Evolutionary conservation across 2,797 vertebrate species (phyloP), one percentile per base, ranked within the genome.

Genomic region (Euphonia xanthogaster): DNA sequence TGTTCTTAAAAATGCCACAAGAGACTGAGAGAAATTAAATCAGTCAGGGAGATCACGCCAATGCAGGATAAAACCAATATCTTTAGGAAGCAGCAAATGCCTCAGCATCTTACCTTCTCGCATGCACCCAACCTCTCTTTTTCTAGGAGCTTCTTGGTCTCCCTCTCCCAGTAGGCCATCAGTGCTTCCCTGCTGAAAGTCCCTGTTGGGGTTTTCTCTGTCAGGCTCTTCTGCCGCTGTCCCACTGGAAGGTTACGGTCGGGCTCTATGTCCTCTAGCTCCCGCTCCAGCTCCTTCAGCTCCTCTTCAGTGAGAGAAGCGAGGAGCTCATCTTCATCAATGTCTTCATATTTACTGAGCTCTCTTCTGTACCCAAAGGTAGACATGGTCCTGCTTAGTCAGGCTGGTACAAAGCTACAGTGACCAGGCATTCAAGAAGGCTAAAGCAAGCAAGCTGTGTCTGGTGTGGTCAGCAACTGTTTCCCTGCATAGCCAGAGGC

Each of bases 301-400:
- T 99, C 99, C 93, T 99, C 99, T 0, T 99, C 98, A 31, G 98
- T 98, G 88, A 99, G 98, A 21, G 99, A 99, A 68, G 99, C 99
- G 9, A 99, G 97, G 74, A 99, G 98, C 88, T 99, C 99, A 9
- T 99, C 99, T 97, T 99, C 99, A 35, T 99, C 99, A 10, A 99
- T 98, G 53, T 99, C 99, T 97, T 99, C 99, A 45, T 99, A 99
- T 97, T 99, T 99, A 96, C 99, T 99, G 86, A 99, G 98, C 97
- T 99, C 99, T 96, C 99, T 98, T 82, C 99, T 98, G 87, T 99
- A 99, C 82, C 99, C 99, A 65, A 99, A 99, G 86, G 97, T 98
- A 96, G 99, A 99, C 99, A 99, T 99, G 97, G 96, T 97, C 97
- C 97, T 93, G 9, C 77, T 96, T 82, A 40, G 93, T 97, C 96